Evolutionary conservation across 2,113 vertebrate genomes (phyloP).

Genomic region (Pongo abelii): DNA sequence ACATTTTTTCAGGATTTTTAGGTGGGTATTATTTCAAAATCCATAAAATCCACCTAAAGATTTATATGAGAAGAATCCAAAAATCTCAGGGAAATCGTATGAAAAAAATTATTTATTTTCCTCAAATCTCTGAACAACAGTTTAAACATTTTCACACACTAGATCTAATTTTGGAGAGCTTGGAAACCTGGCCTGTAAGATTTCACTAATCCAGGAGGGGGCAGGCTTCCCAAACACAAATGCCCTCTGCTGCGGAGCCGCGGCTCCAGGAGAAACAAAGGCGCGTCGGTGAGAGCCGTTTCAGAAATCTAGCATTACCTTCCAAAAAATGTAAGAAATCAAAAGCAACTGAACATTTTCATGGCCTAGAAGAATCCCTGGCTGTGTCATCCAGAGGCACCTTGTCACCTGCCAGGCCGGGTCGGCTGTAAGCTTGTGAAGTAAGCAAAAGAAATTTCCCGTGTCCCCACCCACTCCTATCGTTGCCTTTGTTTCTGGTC

Average conservation of each 20-base stretch:
- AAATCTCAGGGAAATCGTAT: background rate
- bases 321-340: background rate
- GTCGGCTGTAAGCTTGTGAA: slow-evolving; percentile 8
- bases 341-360: background rate
- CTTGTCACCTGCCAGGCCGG: background rate
- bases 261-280: background rate
- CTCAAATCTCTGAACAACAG: background rate
- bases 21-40: slow-evolving; percentile 16
- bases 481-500: background rate
- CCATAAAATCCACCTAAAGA: background rate
- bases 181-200: slow-evolving; percentile 26
- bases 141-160: background rate
- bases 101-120: background rate
- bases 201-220: slow-evolving; percentile 65
- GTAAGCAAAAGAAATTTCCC: background rate
- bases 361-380: background rate
- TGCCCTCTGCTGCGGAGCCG: background rate
- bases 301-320: background rate
- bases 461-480: no score
- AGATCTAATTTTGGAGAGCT: background rate
- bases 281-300: background rate
- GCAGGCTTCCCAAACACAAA: slow-evolving; percentile 69
- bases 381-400: background rate
- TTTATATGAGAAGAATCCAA: background rate
- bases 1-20: background rate